Evolutionary conservation across 1,140 invertebrate species (phyloP), one percentile per base, ranked within the genome.

Genomic region (Amphibalanus amphitrite): DNA sequence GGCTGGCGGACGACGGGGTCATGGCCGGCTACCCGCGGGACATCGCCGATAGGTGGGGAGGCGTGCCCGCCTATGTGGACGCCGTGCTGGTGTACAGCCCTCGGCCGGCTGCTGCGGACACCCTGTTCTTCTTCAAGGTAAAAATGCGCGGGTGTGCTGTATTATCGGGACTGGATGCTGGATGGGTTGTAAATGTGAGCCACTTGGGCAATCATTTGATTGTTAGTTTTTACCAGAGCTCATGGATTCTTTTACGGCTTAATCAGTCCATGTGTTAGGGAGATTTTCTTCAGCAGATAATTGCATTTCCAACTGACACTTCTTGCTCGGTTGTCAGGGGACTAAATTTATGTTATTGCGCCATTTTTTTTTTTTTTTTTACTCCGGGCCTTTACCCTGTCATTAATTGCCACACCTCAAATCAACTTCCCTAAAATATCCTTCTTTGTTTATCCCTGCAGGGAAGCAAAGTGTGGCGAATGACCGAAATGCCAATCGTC

Each of bases 381-480:
- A n/a, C n/a, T n/a, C n/a, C n/a, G n/a, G n/a, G n/a, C n/a, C n/a
- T n/a, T n/a, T n/a, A n/a, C n/a, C n/a, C n/a, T n/a, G n/a, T n/a
- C n/a, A n/a, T n/a, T n/a, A n/a, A n/a, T n/a, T n/a, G n/a, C n/a
- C n/a, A n/a, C n/a, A n/a, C n/a, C n/a, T n/a, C n/a, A n/a, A n/a
- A n/a, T n/a, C n/a, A n/a, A n/a, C n/a, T 20, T 13, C 13, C 47
- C 23, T 17, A 59, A n/a, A 8, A 23, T 17, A 23, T 8, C 20
- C 74, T 71, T 38, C 4, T 29, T 59, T 4, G 33, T 15, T 72
- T 73, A 29, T 69, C 75, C 47, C 13, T 20, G 17, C 75, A 86
- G 85, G 92, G 91, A 29, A 87, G 88, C 10, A 86, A 93, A 78
- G 97, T 97, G 79, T 98, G 93, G 93, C 86, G 93, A 75, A 96